A percentile compares a stretch with the other conserved stretches of the same genome.
Conservation (phyloP, 1,140 invertebrate genomes). For the Hylyphantes graminicola region DNA sequence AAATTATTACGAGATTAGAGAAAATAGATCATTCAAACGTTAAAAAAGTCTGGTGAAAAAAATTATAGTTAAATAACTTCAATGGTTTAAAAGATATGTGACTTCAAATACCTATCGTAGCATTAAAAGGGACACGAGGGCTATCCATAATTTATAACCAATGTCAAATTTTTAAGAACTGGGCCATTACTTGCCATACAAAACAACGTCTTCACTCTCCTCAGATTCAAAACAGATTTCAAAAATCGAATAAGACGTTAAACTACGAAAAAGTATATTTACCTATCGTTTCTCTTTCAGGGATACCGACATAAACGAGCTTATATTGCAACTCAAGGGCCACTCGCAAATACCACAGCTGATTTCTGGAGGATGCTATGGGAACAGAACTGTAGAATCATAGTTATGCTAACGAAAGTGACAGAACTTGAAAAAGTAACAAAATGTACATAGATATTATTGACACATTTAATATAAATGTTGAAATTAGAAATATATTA, state of each 20-base stretch:
- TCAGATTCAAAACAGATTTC: not conserved
- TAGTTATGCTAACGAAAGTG: constrained; percentile 98
- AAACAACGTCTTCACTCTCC: not conserved
- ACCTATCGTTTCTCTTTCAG: constrained; percentile 61
- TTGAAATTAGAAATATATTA: not conserved
- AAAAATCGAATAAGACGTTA: not conserved
- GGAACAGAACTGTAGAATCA: constrained; percentile 99
- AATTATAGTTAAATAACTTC: too few relatives aligned
- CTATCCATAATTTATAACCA: too few relatives aligned
- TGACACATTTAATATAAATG: too few relatives aligned
- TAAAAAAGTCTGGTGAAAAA: too few relatives aligned
- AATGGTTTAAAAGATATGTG: too few relatives aligned
- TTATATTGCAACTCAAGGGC: constrained; percentile 98
- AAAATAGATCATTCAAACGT: too few relatives aligned
- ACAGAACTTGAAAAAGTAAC: constrained; percentile 95
- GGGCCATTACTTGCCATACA: not conserved
- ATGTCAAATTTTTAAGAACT: not conserved
- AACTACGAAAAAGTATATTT: not conserved
- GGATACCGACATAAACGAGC: constrained; percentile 82
- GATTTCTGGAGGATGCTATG: constrained; percentile 99
- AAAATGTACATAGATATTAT: not conserved
- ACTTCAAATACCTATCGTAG: too few relatives aligned
- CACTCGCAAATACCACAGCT: constrained; percentile 93
- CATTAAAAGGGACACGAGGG: too few relatives aligned
- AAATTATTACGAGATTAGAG: too few relatives aligned